A percentile compares a stretch with the other conserved stretches of the same genome.
These are phyloP conservation scores for Coptodon bakossiorum DNA, from an alignment of 2,113 vertebrate genomes.

Conservation along the genomic window DNA sequence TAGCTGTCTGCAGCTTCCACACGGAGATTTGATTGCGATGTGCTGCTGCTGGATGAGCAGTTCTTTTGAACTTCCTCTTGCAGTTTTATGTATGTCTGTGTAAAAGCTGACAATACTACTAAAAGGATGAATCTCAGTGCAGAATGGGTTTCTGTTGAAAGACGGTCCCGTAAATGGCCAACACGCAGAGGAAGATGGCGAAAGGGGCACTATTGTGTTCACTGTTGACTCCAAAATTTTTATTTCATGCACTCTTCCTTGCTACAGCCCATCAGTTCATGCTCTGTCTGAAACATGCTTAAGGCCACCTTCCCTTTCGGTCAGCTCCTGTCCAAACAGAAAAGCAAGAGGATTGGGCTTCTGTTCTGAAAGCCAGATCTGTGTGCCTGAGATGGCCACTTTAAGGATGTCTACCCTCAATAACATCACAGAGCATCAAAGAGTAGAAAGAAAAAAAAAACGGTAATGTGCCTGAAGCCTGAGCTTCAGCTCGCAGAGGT, in stretches of 20 bases:
- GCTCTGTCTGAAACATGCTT: neutral
- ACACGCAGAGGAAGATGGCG: neutral
- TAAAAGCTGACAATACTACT: neutral
- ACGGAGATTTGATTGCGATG: neutral
- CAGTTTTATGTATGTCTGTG: neutral
- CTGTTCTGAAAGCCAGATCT: neutral
- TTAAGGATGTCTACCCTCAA: neutral
- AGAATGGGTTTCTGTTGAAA: neutral
- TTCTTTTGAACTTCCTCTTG: neutral
- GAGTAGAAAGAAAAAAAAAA: neutral
- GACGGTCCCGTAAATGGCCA: neutral
- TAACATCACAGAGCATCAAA: neutral
- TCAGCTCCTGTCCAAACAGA: neutral
- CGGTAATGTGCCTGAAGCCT: neutral
- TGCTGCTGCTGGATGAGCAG: neutral
- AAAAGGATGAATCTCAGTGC: neutral
- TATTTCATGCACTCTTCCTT: neutral
- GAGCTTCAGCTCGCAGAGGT: neutral
- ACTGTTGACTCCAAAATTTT: neutral
- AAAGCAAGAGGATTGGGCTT: neutral
- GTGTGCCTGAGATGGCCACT: neutral
- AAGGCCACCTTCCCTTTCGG: neutral
- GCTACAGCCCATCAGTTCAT: neutral
- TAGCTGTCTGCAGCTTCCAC: slow-evolving; percentile 3
- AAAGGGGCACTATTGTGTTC: neutral